Evolutionary conservation across 1,140 invertebrate genomes (phyloP), one percentile per base, ranked within the genome.

Genomic region (Scaptomyza hsui): DNA sequence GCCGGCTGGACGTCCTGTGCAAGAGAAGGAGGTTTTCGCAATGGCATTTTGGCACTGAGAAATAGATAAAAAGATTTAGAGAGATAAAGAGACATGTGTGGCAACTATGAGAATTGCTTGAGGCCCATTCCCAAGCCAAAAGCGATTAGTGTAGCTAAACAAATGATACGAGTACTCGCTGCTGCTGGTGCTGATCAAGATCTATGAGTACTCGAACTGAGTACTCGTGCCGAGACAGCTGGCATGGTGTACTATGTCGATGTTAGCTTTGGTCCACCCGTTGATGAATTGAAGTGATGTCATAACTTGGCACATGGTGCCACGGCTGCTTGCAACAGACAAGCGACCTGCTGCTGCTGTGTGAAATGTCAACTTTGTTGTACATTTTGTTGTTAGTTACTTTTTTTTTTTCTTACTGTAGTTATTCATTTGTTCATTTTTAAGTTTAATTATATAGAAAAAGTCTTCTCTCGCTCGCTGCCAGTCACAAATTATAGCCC

Each of bases 1-100:
- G 0, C 95, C 95, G 10, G 95, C 89, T 4, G 92, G 91, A 18
- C 94, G 92, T 29, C 94, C 94, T 32, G 93, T 83, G 71, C 95
- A 96, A 3, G 93, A 94, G 88, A 96, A 96, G 1, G 81, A 91
- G 10, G 91, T 91, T 65, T 89, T 91, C 12, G 62, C 32, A 13
- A 80, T 79, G 26, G 65, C 62, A 73, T 76, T 75, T 73, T 86
- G 89, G 13, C 75, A 80, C 90, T 91, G 37, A 62, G 18, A 6
- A 15, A 24, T 2, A 35, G 9, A 61, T 3, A 9, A 1, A 21
- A 2, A 21, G 1, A 35, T 4, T n/a, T n/a, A 13, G 18, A 26
- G 9, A 15, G 29, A 16, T 10, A 15, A n/a, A 10, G 6, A 35
- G 10, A 16, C 18, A 47, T n/a, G 0, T 35, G 24, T 49, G 2